A percentile compares a stretch with the other conserved stretches of the same genome.
phyloP scores from a whole-genome alignment of 2,113 vertebrate genomes.

The Carassius carassius region DNA sequence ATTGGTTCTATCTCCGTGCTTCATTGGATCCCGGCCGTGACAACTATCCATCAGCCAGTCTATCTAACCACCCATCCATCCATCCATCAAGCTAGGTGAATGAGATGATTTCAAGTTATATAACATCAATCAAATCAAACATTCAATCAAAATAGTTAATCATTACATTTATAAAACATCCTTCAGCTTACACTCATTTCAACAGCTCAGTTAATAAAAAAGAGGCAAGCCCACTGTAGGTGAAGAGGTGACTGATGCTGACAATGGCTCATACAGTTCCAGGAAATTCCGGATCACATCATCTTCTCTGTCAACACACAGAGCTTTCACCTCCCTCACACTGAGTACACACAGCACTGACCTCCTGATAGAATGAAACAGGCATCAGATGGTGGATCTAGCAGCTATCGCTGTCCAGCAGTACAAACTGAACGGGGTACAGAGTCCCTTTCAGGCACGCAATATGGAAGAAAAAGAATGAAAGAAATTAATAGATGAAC shows the following conservation, averaged over 20 bases:
- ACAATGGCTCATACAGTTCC: constrained; percentile 39
- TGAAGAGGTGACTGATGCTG: constrained; percentile 14
- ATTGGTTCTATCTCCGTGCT: too few relatives aligned
- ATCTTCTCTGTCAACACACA: constrained; percentile 31
- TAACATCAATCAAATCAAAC: not conserved
- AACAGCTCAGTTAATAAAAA: constrained; percentile 28
- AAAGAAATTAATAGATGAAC: constrained; percentile 11
- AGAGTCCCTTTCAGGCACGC: not conserved
- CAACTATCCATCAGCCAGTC: too few relatives aligned
- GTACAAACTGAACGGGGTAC: not conserved
- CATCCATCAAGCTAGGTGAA: not conserved
- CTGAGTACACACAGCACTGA: constrained; percentile 43
- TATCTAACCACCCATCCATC: too few relatives aligned
- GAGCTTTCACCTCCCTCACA: constrained; percentile 39
- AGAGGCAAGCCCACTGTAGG: not conserved
- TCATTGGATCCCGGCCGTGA: too few relatives aligned
- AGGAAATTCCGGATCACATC: constrained; percentile 41
- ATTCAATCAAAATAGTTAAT: not conserved
- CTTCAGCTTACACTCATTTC: not conserved
- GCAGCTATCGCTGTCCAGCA: constrained; percentile 26
- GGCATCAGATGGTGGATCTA: constrained; percentile 24
- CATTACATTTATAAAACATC: not conserved
- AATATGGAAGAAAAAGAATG: constrained; percentile 14
- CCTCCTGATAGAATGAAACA: constrained; percentile 44
- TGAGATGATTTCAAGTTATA: not conserved